phyloP scores from a whole-genome alignment of 2,888 invertebrate species.

The Tachina lurida region DNA sequence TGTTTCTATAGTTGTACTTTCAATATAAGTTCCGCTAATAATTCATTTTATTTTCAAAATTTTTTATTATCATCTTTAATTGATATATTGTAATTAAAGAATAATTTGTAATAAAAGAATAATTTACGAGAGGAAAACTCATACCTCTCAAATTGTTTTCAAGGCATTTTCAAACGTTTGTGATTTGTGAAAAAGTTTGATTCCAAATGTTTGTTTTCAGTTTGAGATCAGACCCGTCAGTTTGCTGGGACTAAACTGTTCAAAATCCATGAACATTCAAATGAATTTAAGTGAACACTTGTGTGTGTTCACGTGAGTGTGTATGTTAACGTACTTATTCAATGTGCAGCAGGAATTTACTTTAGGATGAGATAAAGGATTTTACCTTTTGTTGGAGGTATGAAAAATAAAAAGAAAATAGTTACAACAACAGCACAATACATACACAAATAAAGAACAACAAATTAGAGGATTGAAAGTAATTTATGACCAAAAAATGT shows the following conservation, averaged over 20 bases:
- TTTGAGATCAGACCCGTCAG: too few relatives aligned
- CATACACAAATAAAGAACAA: constrained; percentile 69
- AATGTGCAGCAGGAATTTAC: constrained; percentile 58
- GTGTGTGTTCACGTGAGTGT: background rate
- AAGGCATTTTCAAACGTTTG: too few relatives aligned
- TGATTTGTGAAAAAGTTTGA: too few relatives aligned
- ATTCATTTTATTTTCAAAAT: too few relatives aligned
- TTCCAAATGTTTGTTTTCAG: too few relatives aligned
- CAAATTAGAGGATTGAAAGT: constrained; percentile 81
- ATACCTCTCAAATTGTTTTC: too few relatives aligned
- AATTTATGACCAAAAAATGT: constrained; percentile 79
- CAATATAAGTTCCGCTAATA: too few relatives aligned
- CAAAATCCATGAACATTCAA: constrained; percentile 26
- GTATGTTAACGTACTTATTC: constrained; percentile 31
- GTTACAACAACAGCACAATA: constrained; percentile 16
- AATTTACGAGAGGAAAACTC: too few relatives aligned
- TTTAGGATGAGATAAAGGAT: constrained; percentile 75
- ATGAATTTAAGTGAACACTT: background rate
- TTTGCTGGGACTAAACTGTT: background rate
- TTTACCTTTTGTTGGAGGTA: constrained; percentile 75
- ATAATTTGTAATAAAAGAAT: too few relatives aligned
- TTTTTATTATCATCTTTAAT: too few relatives aligned
- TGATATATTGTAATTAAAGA: too few relatives aligned
- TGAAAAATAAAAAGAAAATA: constrained; percentile 30
- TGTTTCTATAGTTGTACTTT: too few relatives aligned